These are phyloP conservation scores for Pteropus alecto DNA, from an alignment of 2,113 vertebrate genomes.

Conservation along the genomic window DNA sequence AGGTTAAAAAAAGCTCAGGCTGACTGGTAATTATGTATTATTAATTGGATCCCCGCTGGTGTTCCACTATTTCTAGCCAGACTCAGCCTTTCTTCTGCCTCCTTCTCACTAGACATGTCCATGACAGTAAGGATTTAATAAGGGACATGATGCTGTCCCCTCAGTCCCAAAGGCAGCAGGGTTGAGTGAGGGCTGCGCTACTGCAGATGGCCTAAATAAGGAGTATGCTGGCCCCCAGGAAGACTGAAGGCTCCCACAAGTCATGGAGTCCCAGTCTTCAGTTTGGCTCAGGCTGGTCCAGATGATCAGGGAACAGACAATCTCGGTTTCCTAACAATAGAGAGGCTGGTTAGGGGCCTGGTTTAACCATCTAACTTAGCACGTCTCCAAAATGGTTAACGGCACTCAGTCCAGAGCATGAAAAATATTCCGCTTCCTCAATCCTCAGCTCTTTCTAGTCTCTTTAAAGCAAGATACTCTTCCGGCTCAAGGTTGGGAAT, in stretches of 20 bases:
- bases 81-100: not conserved
- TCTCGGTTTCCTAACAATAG: not conserved
- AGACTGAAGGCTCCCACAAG: not conserved
- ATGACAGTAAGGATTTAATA: not conserved
- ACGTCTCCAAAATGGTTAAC: not conserved
- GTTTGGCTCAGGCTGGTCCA: not conserved
- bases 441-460: not conserved
- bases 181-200: not conserved
- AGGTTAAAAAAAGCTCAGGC: not conserved
- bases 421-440: not conserved
- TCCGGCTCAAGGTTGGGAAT: not conserved
- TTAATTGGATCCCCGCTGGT: not conserved
- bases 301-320: not conserved
- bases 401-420: not conserved
- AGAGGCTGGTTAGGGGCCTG: not conserved
- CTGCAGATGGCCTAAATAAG: not conserved
- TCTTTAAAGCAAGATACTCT: not conserved
- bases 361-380: not conserved
- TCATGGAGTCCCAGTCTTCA: not conserved
- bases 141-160: not conserved
- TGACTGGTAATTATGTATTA: not conserved
- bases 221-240: not conserved
- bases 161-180: not conserved
- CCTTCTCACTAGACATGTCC: not conserved
- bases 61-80: not conserved